A percentile compares a stretch with the other conserved stretches of the same genome.
phyloP scores from a whole-genome alignment of 2,113 vertebrate genomes.

The Azemiops feae region DNA sequence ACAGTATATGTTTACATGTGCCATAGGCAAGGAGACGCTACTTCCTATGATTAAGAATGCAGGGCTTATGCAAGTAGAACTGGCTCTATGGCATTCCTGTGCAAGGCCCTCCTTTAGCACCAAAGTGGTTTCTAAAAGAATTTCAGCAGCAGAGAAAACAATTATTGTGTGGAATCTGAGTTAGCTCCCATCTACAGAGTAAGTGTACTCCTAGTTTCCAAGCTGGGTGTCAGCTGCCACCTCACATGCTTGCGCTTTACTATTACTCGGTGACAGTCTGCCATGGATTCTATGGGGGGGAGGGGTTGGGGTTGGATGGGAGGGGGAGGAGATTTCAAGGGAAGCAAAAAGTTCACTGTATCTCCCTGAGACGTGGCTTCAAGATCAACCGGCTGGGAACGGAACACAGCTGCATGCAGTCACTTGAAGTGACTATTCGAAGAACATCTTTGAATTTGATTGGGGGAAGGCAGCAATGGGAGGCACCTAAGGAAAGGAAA shows the following conservation, averaged over 20 bases:
- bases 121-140: neutral
- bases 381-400: neutral
- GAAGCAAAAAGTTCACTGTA: neutral
- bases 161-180: neutral
- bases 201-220: neutral
- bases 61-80: neutral
- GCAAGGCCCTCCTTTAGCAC: neutral
- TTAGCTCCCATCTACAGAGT: neutral
- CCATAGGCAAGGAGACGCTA: neutral
- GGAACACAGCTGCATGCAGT: neutral
- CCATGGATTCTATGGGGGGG: neutral
- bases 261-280: neutral
- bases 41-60: neutral
- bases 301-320: neutral
- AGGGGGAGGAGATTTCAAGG: neutral
- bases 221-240: neutral
- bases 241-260: neutral
- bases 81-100: neutral
- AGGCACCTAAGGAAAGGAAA: neutral
- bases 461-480: neutral
- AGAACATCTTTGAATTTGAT: neutral
- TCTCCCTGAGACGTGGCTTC: neutral
- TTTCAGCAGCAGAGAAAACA: neutral
- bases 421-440: neutral
- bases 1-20: neutral